These are phyloP conservation scores for Chaenocephalus aceratus DNA, from an alignment of 2,113 vertebrate genomes.

Conservation along the genomic window DNA sequence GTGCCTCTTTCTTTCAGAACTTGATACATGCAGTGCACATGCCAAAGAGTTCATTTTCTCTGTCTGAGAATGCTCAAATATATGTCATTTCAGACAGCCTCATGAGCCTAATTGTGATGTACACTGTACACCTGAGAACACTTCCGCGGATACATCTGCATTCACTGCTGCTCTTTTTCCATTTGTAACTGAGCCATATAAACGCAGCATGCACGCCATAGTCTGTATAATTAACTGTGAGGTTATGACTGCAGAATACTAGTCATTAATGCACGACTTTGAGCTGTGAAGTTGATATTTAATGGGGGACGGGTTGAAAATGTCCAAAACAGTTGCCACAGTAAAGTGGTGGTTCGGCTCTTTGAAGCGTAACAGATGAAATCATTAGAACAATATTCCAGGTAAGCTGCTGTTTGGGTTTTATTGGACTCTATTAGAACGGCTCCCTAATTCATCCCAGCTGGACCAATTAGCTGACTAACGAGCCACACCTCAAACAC, in stretches of 20 bases:
- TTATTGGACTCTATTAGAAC: conserved; percentile 69
- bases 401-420: conserved; percentile 62
- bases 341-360: conserved; percentile 23
- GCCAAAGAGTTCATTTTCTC: conserved; percentile 63
- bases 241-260: conserved; percentile 44
- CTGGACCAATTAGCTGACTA: conserved; percentile 68
- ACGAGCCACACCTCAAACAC: conserved; percentile 60
- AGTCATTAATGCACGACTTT: conserved; percentile 50
- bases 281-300: conserved; percentile 34
- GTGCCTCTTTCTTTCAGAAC: conserved; percentile 61
- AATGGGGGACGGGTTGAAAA: conserved; percentile 31
- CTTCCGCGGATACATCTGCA: conserved; percentile 55
- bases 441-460: conserved; percentile 69
- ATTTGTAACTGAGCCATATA: conserved; percentile 15
- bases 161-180: conserved; percentile 25
- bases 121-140: conserved; percentile 51
- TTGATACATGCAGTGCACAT: conserved; percentile 45
- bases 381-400: conserved; percentile 74
- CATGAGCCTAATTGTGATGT: conserved; percentile 31
- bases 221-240: conserved; percentile 48
- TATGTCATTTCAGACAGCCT: conserved; percentile 33
- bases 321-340: conserved; percentile 38
- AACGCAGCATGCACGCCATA: conserved; percentile 20
- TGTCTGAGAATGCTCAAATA: conserved; percentile 44
- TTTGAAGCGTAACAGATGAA: conserved; percentile 70